Base-by-base conservation (phyloP, 2,888 invertebrate genomes). In the Ornithoptera alexandrae region DNA sequence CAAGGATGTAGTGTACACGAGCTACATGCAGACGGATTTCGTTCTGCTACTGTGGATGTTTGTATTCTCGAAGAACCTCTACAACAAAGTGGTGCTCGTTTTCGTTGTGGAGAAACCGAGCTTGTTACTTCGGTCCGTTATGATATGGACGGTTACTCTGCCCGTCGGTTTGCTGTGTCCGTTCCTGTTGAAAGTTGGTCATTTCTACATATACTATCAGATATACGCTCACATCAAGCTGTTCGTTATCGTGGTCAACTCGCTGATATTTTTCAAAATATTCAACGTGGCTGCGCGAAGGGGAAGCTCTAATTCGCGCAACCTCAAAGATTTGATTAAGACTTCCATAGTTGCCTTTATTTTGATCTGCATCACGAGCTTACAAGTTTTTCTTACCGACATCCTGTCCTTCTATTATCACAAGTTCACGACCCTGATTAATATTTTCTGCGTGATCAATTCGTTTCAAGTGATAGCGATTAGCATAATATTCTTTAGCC, bases 41-140 rank as follows among this genome's bases (percentile, higher is more conserved):
- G 83, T 81, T 0, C 67, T 89, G 0, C 72, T 88, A 0, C 77
- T 79, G 18, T 85, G 87, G 81, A 90, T 88, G 87, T 86, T 86
- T 57, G 70, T 88, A 2, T 89, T 86, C 70, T 84, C 87, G 0
- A 87, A 85, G 72, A 85, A 87, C 67, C 72, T 90, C 10, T 89
- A 88, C 72, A 82, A 87, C 20, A 88, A 88, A 77, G 79, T 88
- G 8, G 82, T 89, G 1, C 60, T 82, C 3, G 89, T 87, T 59
- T 86, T 86, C 46, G 71, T 74, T 2, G 62, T 77, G 6, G 74
- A 76, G n/a, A 79, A 79, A 57, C 72, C 71, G 17, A 82, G 77
- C 56, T 75, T 88, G 4, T 15, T 74, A 0, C 1, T 78, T 0
- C 65, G 81, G 0, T 81, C 81, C 0, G 22, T 78, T 3, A 22